Evolutionary conservation across 2,113 vertebrate genomes (phyloP).

Genomic region (Panurus biarmicus): DNA sequence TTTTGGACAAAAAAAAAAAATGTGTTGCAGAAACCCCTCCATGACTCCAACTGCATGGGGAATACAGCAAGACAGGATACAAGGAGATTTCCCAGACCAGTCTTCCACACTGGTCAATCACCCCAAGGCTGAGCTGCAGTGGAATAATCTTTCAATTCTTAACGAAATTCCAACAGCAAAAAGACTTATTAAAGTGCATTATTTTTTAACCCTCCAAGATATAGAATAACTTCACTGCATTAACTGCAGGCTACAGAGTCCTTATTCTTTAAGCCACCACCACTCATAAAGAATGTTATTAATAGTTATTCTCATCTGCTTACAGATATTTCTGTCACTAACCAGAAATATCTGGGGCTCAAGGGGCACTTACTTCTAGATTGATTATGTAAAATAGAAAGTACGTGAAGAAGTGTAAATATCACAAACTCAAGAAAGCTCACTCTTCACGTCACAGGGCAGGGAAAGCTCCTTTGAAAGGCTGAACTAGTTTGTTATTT

Average conservation of each 20-base stretch:
- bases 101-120: not conserved
- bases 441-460: not conserved
- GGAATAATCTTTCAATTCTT: not conserved
- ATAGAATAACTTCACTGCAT: not conserved
- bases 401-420: not conserved
- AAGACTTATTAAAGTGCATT: not conserved
- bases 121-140: not conserved
- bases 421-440: not conserved
- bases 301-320: not conserved
- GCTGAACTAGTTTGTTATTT: not conserved
- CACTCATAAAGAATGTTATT: not conserved
- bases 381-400: not conserved
- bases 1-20: not conserved
- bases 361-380: not conserved
- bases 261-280: not conserved
- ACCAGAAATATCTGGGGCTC: not conserved
- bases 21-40: not conserved
- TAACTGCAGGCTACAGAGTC: not conserved
- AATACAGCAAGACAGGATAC: not conserved
- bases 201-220: not conserved
- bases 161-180: not conserved
- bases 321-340: not conserved
- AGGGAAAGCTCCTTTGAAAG: not conserved
- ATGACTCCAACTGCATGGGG: not conserved
- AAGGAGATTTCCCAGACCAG: not conserved